A percentile compares a stretch with the other conserved stretches of the same genome.
phyloP scores from a whole-genome alignment of 2,797 vertebrate genomes.

The Cynopterus sphinx region DNA sequence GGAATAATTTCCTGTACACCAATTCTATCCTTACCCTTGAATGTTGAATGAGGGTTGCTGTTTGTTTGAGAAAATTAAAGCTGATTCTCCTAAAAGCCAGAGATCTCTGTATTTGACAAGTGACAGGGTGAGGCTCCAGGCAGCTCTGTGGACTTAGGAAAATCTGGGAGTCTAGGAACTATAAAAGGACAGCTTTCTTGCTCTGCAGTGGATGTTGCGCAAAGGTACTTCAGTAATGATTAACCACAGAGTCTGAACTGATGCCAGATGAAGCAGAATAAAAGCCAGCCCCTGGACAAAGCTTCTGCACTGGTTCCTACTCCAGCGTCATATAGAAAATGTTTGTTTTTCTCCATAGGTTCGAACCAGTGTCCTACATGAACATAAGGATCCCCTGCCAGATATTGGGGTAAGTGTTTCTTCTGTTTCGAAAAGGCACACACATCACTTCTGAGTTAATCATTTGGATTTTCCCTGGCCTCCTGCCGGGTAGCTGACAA shows the following conservation, averaged over 20 bases:
- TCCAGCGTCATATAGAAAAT: constrained; percentile 9
- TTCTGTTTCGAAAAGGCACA: background rate
- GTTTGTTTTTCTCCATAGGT: constrained; percentile 78
- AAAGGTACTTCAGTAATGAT: constrained; percentile 49
- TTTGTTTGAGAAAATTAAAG: background rate
- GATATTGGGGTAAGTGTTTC: constrained; percentile 84
- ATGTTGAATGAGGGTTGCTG: background rate
- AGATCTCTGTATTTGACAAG: background rate
- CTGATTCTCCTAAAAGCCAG: background rate
- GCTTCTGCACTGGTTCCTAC: background rate
- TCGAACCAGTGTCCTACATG: constrained; percentile 80
- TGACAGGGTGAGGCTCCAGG: background rate
- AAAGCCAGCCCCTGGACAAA: background rate
- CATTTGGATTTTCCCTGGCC: background rate
- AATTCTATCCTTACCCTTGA: background rate
- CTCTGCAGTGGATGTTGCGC: background rate
- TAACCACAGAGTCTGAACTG: background rate
- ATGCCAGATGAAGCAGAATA: background rate
- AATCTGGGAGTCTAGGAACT: background rate
- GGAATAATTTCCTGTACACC: background rate
- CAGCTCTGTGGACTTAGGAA: background rate
- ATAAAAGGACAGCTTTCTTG: background rate
- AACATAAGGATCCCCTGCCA: constrained; percentile 82
- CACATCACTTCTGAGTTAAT: background rate
- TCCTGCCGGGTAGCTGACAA: constrained; percentile 1